These are phyloP conservation scores for Opisthograptis luteolata DNA, from an alignment of 2,888 invertebrate species.

Conservation along the genomic window DNA sequence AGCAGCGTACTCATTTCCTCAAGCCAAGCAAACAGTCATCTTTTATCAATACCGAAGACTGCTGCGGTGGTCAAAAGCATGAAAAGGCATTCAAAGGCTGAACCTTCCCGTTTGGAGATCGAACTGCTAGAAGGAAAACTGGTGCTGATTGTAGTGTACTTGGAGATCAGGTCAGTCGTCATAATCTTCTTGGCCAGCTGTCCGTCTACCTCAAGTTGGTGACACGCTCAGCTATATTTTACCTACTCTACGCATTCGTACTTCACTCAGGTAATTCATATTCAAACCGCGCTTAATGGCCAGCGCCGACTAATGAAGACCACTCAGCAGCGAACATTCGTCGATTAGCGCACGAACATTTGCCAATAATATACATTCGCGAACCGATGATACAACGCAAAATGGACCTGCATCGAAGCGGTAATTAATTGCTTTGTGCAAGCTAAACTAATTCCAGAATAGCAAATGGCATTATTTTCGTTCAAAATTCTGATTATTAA, in stretches of 20 bases:
- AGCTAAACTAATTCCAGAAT: conserved; percentile 6
- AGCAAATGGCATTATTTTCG: conserved; percentile 8
- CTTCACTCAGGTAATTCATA: neutral
- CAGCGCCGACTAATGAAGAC: neutral
- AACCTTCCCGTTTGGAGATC: no score
- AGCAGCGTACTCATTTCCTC: no score
- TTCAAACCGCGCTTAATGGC: neutral
- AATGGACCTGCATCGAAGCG: neutral
- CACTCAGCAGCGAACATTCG: neutral
- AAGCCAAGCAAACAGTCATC: no score
- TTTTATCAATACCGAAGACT: no score
- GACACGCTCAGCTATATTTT: no score
- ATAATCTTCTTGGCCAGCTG: no score
- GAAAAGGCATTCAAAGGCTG: no score
- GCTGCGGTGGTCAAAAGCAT: no score
- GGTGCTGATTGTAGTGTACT: no score
- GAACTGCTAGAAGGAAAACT: no score
- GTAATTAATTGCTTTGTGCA: conserved; percentile 11
- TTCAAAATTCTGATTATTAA: conserved; percentile 3
- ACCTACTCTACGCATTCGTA: neutral
- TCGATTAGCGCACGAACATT: neutral
- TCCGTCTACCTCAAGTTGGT: no score
- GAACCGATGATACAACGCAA: neutral
- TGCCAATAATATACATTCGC: neutral
- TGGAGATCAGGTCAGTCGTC: no score